A percentile compares a stretch with the other conserved stretches of the same genome.
Conservation (phyloP, 2,888 invertebrate genomes). For the Agrypnus murinus region DNA sequence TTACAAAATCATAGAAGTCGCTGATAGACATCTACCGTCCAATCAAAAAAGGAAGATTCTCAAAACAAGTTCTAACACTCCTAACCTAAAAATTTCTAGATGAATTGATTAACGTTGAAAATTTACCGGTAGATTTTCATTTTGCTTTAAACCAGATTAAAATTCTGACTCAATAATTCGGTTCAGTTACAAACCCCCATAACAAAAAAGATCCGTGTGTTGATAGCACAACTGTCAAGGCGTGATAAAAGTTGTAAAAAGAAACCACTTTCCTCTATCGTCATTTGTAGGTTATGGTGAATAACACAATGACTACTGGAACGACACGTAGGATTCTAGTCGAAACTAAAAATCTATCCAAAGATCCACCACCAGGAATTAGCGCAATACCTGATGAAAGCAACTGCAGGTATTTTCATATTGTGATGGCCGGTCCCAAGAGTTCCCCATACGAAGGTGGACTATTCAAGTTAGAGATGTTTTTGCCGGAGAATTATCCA, state of each 20-base stretch:
- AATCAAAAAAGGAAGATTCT: no score
- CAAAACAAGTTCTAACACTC: no score
- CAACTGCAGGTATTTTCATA: constrained; percentile 98
- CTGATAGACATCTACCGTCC: no score
- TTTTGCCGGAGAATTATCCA: constrained; percentile 99
- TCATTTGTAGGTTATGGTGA: constrained; percentile 33
- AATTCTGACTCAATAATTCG: no score
- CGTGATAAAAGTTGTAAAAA: background rate
- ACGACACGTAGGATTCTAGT: constrained; percentile 93
- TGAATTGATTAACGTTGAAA: no score
- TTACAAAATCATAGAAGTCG: no score
- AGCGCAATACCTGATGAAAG: constrained; percentile 96
- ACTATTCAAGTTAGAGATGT: constrained; percentile 97
- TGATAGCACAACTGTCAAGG: no score
- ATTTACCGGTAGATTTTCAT: no score
- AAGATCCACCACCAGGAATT: constrained; percentile 98
- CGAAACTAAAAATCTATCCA: constrained; percentile 97
- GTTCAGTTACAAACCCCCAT: background rate
- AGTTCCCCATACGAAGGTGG: constrained; percentile 99
- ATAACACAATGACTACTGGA: constrained; percentile 53
- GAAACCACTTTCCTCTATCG: background rate
- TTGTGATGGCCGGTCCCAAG: constrained; percentile 94
- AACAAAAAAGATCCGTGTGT: no score
- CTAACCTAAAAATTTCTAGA: background rate
- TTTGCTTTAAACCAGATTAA: no score